Evolutionary conservation across 2,888 invertebrate species (phyloP).

Genomic region (Andrena marginata): DNA sequence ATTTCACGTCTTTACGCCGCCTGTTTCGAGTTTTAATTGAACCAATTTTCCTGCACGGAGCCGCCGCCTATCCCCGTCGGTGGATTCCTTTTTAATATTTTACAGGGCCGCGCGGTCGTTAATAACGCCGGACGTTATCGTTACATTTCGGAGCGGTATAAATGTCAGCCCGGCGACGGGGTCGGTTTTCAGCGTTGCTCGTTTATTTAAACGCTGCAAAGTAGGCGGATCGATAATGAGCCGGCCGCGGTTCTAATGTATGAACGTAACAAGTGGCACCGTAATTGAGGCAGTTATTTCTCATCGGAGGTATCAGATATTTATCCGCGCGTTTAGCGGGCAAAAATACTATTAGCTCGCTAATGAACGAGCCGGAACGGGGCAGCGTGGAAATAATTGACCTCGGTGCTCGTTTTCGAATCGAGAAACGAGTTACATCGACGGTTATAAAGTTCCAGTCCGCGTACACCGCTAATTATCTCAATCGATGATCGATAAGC

Average conservation of each 20-base stretch:
- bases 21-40: not conserved
- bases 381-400: slow-evolving; percentile 32
- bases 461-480: slow-evolving; percentile 32
- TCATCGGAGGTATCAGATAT: slow-evolving; percentile 20
- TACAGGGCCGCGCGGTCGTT: not conserved
- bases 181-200: slow-evolving; percentile 1
- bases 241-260: slow-evolving; percentile 8
- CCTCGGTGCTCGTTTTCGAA: slow-evolving; percentile 38
- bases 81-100: slow-evolving; percentile 10
- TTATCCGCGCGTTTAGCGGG: slow-evolving; percentile 20
- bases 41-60: not conserved
- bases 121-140: slow-evolving; percentile 12
- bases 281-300: slow-evolving; percentile 23
- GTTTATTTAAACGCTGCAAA: slow-evolving; percentile 4
- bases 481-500: slow-evolving; percentile 3
- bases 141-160: not conserved
- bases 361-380: slow-evolving; percentile 48
- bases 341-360: slow-evolving; percentile 28
- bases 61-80: not conserved
- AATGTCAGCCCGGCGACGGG: not conserved
- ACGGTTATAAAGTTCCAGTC: slow-evolving; percentile 9
- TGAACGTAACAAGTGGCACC: slow-evolving; percentile 32
- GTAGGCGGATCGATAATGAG: slow-evolving; percentile 19
- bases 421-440: slow-evolving; percentile 14
- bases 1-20: not conserved